Evolutionary conservation across 2,888 invertebrate species (phyloP), one percentile per base, ranked within the genome.

Genomic region (Dicyrtoma fusca): DNA sequence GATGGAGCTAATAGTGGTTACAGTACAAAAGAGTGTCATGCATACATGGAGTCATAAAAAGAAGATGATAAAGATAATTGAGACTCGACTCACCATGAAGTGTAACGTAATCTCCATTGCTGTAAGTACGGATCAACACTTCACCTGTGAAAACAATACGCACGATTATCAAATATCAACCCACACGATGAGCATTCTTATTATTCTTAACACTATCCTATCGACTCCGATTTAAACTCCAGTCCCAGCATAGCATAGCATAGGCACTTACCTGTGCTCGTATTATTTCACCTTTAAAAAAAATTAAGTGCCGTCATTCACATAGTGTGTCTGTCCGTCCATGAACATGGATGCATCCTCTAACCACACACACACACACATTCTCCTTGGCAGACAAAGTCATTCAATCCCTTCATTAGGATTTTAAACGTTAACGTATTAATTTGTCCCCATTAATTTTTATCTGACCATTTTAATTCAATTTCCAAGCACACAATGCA

Each of bases 21-120:
- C 34, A 34, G 34, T 34, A 34, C 34, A 53, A 65, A 25, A 64
- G 34, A 42, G 6, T 62, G 34, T 3, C 4, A 65, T 21, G 26
- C 17, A 65, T 21, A 34, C 25, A 51, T 25, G 34, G 44, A 14
- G 65, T 25, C 23, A 59, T 44, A 57, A 66, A 66, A 51, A n/a
- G 49, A 44, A 55, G 55, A 47, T 62, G 73, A 53, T 63, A 25
- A 44, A 61, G 72, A 61, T 68, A 73, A 69, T 65, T 70, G 64
- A 71, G 61, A 51, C 61, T 70, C 13, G 34, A 75, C 78, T 80
- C 69, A 80, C 80, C 79, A 68, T 80, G 80, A 76, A 80, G 75
- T 66, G 80, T 80, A 73, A 79, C 79, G 68, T 78, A 79, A 74
- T 76, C 74, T 69, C 80, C 80, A 73, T 79, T 80, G 59, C 66